Evolutionary conservation across 2,113 vertebrate species (phyloP).

Genomic region (Rafetus swinhoei): DNA sequence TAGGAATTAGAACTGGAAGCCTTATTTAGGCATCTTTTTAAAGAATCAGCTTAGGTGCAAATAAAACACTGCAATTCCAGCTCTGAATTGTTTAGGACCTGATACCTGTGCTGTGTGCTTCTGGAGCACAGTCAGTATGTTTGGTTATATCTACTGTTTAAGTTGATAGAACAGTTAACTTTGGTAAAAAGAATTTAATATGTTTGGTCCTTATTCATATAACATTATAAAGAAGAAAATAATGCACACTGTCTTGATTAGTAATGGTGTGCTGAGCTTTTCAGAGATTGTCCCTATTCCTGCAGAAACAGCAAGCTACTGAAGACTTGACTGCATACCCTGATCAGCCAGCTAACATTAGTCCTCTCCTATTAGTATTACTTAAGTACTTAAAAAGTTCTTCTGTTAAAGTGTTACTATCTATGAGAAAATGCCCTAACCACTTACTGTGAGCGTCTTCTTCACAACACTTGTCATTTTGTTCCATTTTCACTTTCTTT

Average conservation of each 20-base stretch:
- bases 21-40: background rate
- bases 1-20: background rate
- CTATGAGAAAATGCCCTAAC: background rate
- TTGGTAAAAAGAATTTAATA: conserved; percentile 81
- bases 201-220: conserved; percentile 81
- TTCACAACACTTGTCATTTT: background rate
- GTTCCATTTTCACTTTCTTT: background rate
- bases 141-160: conserved; percentile 53
- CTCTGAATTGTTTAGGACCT: background rate
- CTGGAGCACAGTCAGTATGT: conserved; percentile 76
- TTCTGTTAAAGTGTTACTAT: background rate
- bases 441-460: background rate
- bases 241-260: conserved; percentile 73
- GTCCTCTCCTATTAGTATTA: background rate
- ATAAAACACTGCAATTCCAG: background rate
- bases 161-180: conserved; percentile 72
- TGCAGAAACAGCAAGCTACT: background rate
- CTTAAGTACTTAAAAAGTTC: background rate
- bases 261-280: background rate
- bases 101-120: conserved; percentile 73
- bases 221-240: conserved; percentile 77
- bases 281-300: conserved; percentile 47
- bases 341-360: background rate
- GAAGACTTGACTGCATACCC: background rate
- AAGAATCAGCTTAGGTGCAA: background rate